Evolutionary conservation across 2,113 vertebrate genomes (phyloP), one percentile per base, ranked within the genome.

Genomic region (Chlamydotis undulata): DNA sequence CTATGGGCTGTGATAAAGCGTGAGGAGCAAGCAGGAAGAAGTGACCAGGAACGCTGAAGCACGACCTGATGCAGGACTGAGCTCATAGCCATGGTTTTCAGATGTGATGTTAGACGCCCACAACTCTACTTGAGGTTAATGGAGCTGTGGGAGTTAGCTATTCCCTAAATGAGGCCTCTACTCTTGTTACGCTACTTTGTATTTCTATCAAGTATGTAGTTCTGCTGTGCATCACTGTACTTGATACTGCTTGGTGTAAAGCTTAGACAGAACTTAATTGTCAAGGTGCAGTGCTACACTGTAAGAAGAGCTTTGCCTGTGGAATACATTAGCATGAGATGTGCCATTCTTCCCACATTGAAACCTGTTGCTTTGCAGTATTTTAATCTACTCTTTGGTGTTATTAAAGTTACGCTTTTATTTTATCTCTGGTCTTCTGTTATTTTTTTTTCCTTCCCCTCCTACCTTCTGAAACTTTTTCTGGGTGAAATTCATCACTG

Each of bases 341-440:
- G 25, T 73, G 76, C 7, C 12, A 4, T 53, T 87, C 50, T 59
- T 59, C 35, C 73, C 19, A 11, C 39, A 22, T 3, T 4, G 5
- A 57, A 45, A 70, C 56, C 64, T 29, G 28, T 71, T 67, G 74
- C 85, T 93, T 87, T 75, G 69, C 41, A 59, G 74, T 45, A 63
- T 19, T 95, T 93, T 57, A 57, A 70, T 63, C 24, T 31, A 56
- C 37, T 61, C 2, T 2, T 67, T 45, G 7, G 47, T 76, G 12
- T 84, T 39, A 95, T 92, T 96, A 96, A 96, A 96, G 4, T 31
- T 18, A 64, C 53, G 64, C 59, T 81, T 78, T 90, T 87, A 50
- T 82, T 4, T 0, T 14, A 19, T 53, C 37, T 81, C 65, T 25
- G 22, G 75, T 82, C 33, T 85, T 22, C 37, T 67, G 31, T 45